These are phyloP conservation scores for Sebastes cheni DNA, from an alignment of 2,797 vertebrate genomes.

Conservation along the genomic window DNA sequence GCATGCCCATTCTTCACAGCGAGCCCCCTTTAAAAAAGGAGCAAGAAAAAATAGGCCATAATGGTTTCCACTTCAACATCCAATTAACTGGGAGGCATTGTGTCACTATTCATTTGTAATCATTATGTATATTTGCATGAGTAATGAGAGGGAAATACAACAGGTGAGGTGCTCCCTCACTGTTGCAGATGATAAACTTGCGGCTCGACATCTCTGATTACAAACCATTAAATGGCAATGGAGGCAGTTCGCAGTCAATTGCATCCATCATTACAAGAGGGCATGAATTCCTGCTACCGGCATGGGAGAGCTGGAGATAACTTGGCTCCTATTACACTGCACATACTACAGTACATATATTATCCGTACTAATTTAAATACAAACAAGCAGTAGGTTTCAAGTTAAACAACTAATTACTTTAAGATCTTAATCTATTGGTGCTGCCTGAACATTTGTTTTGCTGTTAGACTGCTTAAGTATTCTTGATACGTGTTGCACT, in stretches of 20 bases:
- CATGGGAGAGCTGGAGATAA: background rate
- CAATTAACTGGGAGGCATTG: slow-evolving; percentile 52
- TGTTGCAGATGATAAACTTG: slow-evolving; percentile 67
- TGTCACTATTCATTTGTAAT: slow-evolving; percentile 69
- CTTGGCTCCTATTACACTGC: background rate
- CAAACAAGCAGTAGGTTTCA: background rate
- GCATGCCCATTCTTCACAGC: background rate
- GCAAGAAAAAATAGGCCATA: background rate
- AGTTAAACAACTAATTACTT: background rate
- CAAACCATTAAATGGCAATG: slow-evolving; percentile 68
- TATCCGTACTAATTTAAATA: background rate
- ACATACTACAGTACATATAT: background rate
- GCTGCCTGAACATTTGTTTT: slow-evolving; percentile 5
- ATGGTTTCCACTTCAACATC: slow-evolving; percentile 44
- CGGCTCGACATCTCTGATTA: slow-evolving; percentile 65
- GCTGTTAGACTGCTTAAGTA: background rate
- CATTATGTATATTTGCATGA: slow-evolving; percentile 68
- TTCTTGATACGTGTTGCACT: background rate
- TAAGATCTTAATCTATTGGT: background rate
- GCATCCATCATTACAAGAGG: slow-evolving; percentile 52
- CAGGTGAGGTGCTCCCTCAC: slow-evolving; percentile 64
- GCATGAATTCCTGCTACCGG: slow-evolving; percentile 17
- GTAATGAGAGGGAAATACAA: slow-evolving; percentile 62
- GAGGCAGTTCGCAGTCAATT: slow-evolving; percentile 45
- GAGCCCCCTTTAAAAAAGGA: background rate